Evolutionary conservation across 2,888 invertebrate genomes (phyloP).

Genomic region (Nomada flava): DNA sequence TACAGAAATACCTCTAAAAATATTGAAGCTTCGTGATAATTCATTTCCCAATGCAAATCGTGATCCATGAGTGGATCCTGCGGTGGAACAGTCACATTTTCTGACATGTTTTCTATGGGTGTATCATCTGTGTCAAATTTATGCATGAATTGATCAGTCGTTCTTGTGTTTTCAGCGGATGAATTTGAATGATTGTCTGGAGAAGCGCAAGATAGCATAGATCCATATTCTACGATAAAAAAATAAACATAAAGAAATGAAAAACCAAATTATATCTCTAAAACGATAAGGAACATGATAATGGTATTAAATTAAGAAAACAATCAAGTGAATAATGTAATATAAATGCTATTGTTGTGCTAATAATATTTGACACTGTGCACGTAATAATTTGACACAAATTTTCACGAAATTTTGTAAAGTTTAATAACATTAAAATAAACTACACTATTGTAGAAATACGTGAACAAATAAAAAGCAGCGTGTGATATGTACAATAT

Average conservation of each 20-base stretch:
- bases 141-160: conserved; percentile 74
- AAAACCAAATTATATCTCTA: not conserved
- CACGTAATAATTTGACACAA: not conserved
- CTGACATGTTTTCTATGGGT: conserved; percentile 72
- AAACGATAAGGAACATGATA: not conserved
- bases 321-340: not conserved
- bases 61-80: conserved; percentile 76
- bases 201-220: conserved; percentile 82
- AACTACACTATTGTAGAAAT: not conserved
- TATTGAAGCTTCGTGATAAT: conserved; percentile 95
- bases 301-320: not conserved
- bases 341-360: not conserved
- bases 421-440: not conserved
- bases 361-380: not conserved
- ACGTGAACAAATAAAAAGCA: not conserved
- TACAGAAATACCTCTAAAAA: conserved; percentile 89
- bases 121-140: conserved; percentile 68
- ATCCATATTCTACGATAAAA: conserved; percentile 82
- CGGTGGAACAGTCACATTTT: conserved; percentile 77
- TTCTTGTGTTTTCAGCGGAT: conserved; percentile 68
- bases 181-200: conserved; percentile 77
- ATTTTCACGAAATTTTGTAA: not conserved
- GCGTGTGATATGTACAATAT: not conserved
- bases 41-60: conserved; percentile 92
- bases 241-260: conserved; percentile 9